These are phyloP conservation scores for Camelus dromedarius DNA, from an alignment of 2,113 vertebrate species.

Conservation along the genomic window DNA sequence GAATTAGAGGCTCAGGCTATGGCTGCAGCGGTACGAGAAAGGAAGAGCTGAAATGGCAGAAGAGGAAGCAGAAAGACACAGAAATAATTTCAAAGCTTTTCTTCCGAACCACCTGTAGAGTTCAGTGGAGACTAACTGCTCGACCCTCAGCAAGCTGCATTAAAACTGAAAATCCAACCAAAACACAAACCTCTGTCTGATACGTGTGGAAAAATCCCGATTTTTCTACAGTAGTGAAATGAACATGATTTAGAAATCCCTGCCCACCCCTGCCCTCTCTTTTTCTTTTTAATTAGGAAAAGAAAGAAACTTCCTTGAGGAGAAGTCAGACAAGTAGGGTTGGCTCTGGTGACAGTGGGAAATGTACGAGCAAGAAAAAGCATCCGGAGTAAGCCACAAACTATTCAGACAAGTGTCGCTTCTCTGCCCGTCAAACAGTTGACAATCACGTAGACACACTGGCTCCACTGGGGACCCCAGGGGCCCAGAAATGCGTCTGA, in stretches of 20 bases:
- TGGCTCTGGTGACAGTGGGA: slow-evolving; percentile 38
- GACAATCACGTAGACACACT: slow-evolving; percentile 26
- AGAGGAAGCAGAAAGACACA: background rate
- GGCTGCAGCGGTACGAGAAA: background rate
- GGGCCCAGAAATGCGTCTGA: slow-evolving; percentile 5
- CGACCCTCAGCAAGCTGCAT: background rate
- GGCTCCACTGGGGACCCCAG: slow-evolving; percentile 28
- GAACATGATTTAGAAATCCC: background rate
- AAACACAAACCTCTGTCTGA: slow-evolving; percentile 25
- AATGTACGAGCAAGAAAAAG: slow-evolving; percentile 72
- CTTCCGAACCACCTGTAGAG: background rate
- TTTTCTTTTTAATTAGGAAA: slow-evolving; percentile 32
- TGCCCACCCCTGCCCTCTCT: too few species aligned
- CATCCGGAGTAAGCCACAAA: slow-evolving; percentile 21
- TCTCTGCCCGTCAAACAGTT: slow-evolving; percentile 8
- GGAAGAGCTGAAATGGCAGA: background rate
- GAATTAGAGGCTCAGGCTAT: background rate
- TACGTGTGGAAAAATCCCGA: background rate
- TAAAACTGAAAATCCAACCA: slow-evolving; percentile 48
- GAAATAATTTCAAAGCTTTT: slow-evolving; percentile 5
- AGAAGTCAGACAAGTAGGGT: slow-evolving; percentile 44
- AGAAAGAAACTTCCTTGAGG: slow-evolving; percentile 43
- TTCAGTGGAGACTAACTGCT: background rate
- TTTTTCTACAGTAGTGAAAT: background rate
- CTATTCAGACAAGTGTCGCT: slow-evolving; percentile 62